These are phyloP conservation scores for Tapirus indicus DNA, from an alignment of 2,797 vertebrate species.

Conservation along the genomic window DNA sequence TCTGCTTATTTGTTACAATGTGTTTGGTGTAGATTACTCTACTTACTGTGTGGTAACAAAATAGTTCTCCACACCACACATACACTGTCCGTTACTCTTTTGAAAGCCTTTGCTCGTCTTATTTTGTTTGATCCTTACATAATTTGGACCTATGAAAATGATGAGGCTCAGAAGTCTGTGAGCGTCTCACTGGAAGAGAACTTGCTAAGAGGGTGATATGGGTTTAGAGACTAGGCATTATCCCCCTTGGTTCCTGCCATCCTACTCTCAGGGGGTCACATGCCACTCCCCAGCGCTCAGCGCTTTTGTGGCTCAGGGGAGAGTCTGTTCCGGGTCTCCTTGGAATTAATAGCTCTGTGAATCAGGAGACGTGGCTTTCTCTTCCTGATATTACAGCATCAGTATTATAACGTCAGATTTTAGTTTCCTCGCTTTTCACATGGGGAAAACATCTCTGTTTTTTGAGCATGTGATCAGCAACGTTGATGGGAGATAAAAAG, in stretches of 20 bases:
- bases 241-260: rapidly evolving
- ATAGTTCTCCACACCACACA: background rate
- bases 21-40: background rate
- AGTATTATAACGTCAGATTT: background rate
- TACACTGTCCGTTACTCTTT: background rate
- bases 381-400: background rate
- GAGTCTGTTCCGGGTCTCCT: background rate
- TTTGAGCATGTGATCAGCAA: background rate
- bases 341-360: background rate
- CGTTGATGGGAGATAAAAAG: background rate
- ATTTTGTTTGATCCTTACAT: background rate
- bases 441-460: background rate
- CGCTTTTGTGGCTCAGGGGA: background rate
- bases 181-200: background rate
- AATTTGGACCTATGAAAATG: background rate
- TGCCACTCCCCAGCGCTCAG: background rate
- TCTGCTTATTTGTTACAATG: background rate
- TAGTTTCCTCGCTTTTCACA: background rate
- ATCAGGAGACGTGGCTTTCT: background rate
- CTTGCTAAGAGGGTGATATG: rapidly evolving
- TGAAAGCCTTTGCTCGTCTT: background rate
- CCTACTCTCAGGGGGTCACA: no score
- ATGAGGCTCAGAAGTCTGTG: background rate
- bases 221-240: background rate
- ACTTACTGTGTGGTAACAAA: background rate